phyloP scores from a whole-genome alignment of 2,888 invertebrate genomes.

The Drosophila nigricruria region DNA sequence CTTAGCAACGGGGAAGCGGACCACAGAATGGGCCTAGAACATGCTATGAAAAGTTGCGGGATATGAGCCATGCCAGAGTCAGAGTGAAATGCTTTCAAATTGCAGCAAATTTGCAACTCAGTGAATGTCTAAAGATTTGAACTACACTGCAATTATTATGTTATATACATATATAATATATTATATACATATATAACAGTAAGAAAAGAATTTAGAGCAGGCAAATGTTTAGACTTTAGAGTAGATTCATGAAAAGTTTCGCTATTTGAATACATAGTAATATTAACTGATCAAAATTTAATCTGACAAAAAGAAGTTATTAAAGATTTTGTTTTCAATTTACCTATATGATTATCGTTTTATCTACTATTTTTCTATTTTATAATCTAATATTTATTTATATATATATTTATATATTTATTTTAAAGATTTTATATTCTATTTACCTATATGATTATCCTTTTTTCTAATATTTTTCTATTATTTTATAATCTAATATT shows the following conservation, averaged over 20 bases:
- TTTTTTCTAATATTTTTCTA: too few relatives aligned
- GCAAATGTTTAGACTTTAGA: background rate
- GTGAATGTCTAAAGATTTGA: background rate
- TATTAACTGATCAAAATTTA: background rate
- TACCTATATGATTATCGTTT: too few relatives aligned
- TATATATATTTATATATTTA: background rate
- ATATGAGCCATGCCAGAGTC: conserved; percentile 12
- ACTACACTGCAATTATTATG: conserved; percentile 7
- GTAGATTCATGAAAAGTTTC: background rate
- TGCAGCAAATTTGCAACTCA: background rate
- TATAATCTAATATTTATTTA: too few relatives aligned
- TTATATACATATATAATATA: background rate
- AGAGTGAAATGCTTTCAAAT: background rate
- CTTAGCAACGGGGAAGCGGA: conserved; percentile 11
- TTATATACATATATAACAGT: background rate
- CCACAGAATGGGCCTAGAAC: conserved; percentile 15
- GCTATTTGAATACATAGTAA: background rate
- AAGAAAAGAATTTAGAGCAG: background rate
- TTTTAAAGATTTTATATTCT: too few relatives aligned
- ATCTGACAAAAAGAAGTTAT: background rate
- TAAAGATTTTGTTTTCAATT: too few relatives aligned
- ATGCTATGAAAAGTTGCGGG: conserved; percentile 23
- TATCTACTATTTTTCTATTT: too few relatives aligned
- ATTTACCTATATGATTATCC: too few relatives aligned
- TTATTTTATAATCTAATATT: background rate